Conservation (phyloP, 1,140 invertebrate species). For the Heliconius nattereri region DNA sequence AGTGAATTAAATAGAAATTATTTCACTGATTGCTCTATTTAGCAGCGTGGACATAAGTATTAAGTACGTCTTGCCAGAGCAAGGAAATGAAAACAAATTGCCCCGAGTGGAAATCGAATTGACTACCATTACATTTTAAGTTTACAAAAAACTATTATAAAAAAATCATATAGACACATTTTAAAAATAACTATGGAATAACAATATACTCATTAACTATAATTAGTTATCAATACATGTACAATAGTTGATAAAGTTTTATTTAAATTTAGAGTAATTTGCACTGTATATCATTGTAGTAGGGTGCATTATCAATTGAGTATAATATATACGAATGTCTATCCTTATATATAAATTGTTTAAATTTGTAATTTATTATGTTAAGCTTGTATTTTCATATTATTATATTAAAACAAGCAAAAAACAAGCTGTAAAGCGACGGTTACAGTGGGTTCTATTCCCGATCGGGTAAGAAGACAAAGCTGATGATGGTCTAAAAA, state of each 20-base stretch:
- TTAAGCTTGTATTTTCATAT: too few species aligned
- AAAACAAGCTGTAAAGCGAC: too few species aligned
- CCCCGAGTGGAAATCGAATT: not conserved
- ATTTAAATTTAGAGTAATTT: not conserved
- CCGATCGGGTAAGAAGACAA: too few species aligned
- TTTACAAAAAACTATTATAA: not conserved
- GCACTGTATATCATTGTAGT: not conserved
- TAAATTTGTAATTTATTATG: too few species aligned
- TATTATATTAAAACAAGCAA: too few species aligned
- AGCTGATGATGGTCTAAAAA: too few species aligned
- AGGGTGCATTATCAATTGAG: not conserved
- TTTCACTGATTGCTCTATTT: too few species aligned
- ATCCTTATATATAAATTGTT: not conserved
- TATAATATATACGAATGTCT: not conserved
- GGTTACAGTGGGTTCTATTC: too few species aligned
- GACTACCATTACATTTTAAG: not conserved
- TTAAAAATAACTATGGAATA: not conserved
- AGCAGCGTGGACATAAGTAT: too few species aligned
- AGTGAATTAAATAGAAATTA: too few species aligned
- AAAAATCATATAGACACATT: not conserved
- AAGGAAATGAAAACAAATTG: too few species aligned
- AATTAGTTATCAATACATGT: not conserved
- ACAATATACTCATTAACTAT: not conserved
- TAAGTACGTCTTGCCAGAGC: too few species aligned
- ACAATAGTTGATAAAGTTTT: not conserved